Base-by-base conservation (phyloP, 2,888 invertebrate genomes). In the Alentia gelatinosa region DNA sequence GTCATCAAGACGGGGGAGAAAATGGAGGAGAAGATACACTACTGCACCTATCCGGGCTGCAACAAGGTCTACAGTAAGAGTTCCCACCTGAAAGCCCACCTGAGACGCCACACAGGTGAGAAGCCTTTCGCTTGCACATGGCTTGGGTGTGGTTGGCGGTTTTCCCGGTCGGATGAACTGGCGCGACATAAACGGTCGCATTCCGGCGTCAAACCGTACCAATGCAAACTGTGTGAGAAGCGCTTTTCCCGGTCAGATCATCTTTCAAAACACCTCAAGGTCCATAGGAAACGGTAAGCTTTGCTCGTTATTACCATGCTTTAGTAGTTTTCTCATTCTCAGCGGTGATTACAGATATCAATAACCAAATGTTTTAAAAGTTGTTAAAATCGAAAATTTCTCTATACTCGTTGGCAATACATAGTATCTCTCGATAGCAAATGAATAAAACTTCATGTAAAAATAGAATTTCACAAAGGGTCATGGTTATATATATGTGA, bases 31-130 rank as follows among this genome's bases (percentile, higher is more conserved):
- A 94, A 97, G 97, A 94, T 98, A 97, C 96, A 97, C 97, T 92
- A 98, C 97, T 96, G 96, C 91, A 95, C 95, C 4, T 96, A 95
- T 91, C 94, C 94, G 4, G 95, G 95, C 92, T 99, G 99, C 96
- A 98, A 98, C 91, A 99, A 99, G 96, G 98, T 98, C 95, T 99
- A 99, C 96, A 99, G 98, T 97, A 99, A 99, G 96, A 99, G 98
- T 83, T 99, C 99, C 15, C 99, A 99, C 96, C 97, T 99, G 93
- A 99, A 99, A 95, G 99, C 99, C 0, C 99, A 99, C 96, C 98
- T 98, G 90, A 97, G 99, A 92, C 98, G 98, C 0, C 99, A 99
- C 96, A 99, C 93, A 26, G 98, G 98, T 0, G 97, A 97, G 93
- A 97, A 97, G 91, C 97, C 97, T 3, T 97, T 97, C 94, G 96